Evolutionary conservation across 2,797 vertebrate genomes (phyloP).

Genomic region (Schizopygopsis pylzovi): DNA sequence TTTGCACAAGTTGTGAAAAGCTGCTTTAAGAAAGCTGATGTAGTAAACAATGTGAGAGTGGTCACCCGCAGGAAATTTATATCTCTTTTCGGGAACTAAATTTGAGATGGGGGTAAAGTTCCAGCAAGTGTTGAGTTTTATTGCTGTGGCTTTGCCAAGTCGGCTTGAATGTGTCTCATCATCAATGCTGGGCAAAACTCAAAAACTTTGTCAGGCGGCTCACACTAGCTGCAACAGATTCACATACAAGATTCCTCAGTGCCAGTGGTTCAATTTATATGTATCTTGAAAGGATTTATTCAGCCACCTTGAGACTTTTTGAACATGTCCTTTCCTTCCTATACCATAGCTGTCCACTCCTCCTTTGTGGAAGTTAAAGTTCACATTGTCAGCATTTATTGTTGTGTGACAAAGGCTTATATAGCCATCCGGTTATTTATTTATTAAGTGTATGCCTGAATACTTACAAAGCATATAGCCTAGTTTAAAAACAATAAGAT

Average conservation of each 20-base stretch:
- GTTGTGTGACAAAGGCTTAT: not conserved
- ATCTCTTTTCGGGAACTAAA: slow-evolving; percentile 12
- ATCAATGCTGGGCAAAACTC: slow-evolving; percentile 37
- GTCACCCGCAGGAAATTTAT: slow-evolving; percentile 40
- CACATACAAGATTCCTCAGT: not conserved
- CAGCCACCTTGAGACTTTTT: not conserved
- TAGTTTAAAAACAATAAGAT: not conserved
- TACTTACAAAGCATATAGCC: not conserved
- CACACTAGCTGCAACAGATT: slow-evolving; percentile 17
- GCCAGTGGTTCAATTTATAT: not conserved
- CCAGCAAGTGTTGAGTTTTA: slow-evolving; percentile 11
- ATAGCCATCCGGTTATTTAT: not conserved
- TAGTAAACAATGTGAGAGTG: not conserved
- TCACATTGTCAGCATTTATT: not conserved
- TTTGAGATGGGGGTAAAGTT: slow-evolving; percentile 17
- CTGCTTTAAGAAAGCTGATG: not conserved
- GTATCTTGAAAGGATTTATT: not conserved
- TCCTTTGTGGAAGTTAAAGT: not conserved
- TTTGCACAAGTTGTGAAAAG: not conserved
- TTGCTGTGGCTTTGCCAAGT: slow-evolving; percentile 16
- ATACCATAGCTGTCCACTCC: not conserved
- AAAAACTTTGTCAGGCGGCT: slow-evolving; percentile 32
- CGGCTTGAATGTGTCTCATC: slow-evolving; percentile 21
- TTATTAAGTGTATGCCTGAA: not conserved
- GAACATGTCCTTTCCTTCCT: not conserved